phyloP scores from a whole-genome alignment of 2,797 vertebrate genomes.

The Sarcoramphus papa region DNA sequence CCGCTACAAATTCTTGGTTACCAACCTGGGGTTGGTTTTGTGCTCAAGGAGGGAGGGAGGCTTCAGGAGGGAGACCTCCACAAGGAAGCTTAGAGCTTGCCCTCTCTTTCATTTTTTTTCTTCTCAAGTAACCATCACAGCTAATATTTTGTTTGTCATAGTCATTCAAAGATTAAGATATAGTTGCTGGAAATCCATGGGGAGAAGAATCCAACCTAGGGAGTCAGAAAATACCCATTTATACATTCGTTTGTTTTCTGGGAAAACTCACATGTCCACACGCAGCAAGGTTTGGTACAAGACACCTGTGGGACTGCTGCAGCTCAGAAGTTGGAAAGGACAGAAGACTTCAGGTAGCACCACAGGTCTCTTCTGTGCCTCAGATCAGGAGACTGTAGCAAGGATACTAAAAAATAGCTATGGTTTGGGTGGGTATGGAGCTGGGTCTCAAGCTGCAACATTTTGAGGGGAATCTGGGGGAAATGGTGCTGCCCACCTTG shows the following conservation, averaged over 20 bases:
- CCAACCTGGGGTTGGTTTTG: neutral
- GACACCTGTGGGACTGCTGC: neutral
- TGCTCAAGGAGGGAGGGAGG: neutral
- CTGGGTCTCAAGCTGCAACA: neutral
- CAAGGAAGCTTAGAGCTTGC: neutral
- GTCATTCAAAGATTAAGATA: neutral
- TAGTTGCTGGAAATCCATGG: neutral
- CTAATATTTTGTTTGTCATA: neutral
- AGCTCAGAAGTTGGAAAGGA: neutral
- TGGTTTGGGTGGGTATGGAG: neutral
- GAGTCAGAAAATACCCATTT: neutral
- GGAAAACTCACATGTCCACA: neutral
- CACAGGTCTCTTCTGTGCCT: neutral
- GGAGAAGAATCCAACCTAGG: neutral
- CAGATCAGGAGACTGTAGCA: neutral
- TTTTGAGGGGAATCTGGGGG: neutral
- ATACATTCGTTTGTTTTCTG: neutral
- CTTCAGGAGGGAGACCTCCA: neutral
- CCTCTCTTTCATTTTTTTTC: neutral
- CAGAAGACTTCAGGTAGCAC: neutral
- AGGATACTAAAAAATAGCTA: neutral
- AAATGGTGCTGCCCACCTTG: neutral
- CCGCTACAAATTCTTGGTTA: neutral
- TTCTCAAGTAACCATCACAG: neutral
- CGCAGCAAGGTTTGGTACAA: neutral